Base-by-base conservation (phyloP, 2,797 vertebrate species). In the Huso huso region DNA sequence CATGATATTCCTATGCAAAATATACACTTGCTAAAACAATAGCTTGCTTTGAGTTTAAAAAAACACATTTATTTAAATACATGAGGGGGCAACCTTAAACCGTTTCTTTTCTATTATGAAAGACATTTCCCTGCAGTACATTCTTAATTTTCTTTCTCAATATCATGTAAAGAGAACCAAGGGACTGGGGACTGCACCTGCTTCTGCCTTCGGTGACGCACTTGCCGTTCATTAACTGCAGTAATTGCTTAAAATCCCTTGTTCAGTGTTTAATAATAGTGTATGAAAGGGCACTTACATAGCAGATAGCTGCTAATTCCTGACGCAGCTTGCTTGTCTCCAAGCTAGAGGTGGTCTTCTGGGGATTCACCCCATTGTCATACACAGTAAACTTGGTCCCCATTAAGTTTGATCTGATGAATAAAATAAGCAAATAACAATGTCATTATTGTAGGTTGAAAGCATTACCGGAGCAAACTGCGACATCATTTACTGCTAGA, bases 331-430 rank as follows among this genome's bases (percentile, higher is more conserved):
- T 89, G 71, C 88, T 92, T 48, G 92, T 91, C 81, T 99, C 95
- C 59, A 94, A 79, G 79, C 90, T 91, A 61, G 91, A 90, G 13
- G 93, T 86, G 76, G 90, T 92, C 83, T 99, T 99, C 81, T 89
- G 84, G 48, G 96, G 96, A 80, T 95, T 99, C 78, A 95, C 78
- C 66, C 97, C 97, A 13, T 86, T 99, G 87, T 99, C 94, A 65
- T 98, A 99, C 63, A 99, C 93, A 0, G 96, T 99, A 86, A 99
- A 99, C 86, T 99, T 99, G 57, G 97, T 99, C 74, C 96, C 96
- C 96, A 99, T 99, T 76, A 99, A 91, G 84, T 99, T 99, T 71
- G 96, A 99, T 88, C 96, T 99, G 86, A 68, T 73, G 72, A 79
- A 67, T 75, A 78, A 65, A 75, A 73, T 69, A 37, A 37, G 37